Percentiles rank a stretch among this genome's conserved stretches.
phyloP scores from a whole-genome alignment of 2,888 invertebrate species.

The Bimastos eiseni region DNA sequence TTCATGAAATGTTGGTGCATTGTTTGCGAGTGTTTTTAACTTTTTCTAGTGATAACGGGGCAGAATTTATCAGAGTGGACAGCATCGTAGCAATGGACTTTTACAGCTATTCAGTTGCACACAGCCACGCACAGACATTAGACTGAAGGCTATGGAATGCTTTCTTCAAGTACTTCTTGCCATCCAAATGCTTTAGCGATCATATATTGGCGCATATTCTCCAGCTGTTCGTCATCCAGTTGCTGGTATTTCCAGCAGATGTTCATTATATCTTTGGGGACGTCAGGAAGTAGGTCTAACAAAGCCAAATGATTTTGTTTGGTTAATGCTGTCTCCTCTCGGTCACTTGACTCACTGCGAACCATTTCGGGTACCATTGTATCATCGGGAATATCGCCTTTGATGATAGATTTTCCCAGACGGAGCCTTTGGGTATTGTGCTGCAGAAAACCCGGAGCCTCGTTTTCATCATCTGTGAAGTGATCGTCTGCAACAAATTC shows the following conservation, averaged over 20 bases:
- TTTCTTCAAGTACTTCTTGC: not conserved
- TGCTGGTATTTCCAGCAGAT: not conserved
- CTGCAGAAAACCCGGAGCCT: not conserved
- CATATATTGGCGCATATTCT: not conserved
- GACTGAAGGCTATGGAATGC: not conserved
- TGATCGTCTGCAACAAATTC: not conserved
- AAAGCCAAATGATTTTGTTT: not conserved
- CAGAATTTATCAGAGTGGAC: not conserved
- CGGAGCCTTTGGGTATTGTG: not conserved
- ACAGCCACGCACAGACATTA: not conserved
- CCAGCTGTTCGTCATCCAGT: not conserved
- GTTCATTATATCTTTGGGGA: not conserved
- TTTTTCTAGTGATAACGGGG: not conserved
- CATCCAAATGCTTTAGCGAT: not conserved
- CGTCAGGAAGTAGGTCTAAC: not conserved
- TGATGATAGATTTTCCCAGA: not conserved
- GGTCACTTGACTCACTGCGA: no score
- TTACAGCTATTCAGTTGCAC: not conserved
- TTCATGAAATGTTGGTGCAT: not conserved
- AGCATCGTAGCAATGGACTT: not conserved
- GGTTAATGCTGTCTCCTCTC: not conserved
- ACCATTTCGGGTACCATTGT: not conserved
- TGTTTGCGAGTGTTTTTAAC: not conserved
- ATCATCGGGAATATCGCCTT: not conserved
- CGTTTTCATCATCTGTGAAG: not conserved